phyloP scores from a whole-genome alignment of 2,113 vertebrate species.

The Zootoca vivipara region DNA sequence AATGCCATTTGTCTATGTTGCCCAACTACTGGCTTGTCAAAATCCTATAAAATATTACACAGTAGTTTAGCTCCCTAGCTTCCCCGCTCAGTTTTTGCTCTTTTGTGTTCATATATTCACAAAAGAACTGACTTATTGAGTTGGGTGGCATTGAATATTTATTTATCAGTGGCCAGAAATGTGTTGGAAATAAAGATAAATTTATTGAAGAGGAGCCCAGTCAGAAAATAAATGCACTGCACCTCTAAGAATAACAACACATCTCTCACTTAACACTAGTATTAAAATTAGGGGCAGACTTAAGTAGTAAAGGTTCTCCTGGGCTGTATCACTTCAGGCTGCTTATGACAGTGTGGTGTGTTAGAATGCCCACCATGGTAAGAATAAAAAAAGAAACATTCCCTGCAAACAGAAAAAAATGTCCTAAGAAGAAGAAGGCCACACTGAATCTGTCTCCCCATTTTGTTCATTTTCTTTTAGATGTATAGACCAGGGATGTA shows the following conservation, averaged over 20 bases:
- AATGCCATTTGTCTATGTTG: too few relatives aligned
- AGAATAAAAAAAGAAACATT: not conserved
- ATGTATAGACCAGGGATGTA: too few relatives aligned
- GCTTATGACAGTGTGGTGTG: not conserved
- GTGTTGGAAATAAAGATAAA: not conserved
- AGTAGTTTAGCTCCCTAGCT: constrained; percentile 5
- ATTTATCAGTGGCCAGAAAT: not conserved
- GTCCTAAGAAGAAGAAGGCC: not conserved
- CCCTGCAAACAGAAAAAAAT: not conserved
- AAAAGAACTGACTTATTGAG: not conserved
- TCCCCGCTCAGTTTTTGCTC: not conserved
- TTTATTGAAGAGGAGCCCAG: not conserved
- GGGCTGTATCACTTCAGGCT: not conserved
- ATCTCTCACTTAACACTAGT: not conserved
- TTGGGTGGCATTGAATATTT: not conserved
- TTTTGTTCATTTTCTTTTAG: not conserved
- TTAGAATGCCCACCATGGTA: not conserved
- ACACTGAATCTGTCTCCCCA: not conserved
- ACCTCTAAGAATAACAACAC: not conserved
- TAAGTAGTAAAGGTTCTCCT: too few relatives aligned
- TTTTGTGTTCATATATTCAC: not conserved
- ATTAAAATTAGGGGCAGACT: not conserved
- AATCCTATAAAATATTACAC: not conserved
- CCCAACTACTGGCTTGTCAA: not conserved
- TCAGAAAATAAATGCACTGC: not conserved